Base-by-base conservation (phyloP, 2,888 invertebrate species). In the Colletes collaris region DNA sequence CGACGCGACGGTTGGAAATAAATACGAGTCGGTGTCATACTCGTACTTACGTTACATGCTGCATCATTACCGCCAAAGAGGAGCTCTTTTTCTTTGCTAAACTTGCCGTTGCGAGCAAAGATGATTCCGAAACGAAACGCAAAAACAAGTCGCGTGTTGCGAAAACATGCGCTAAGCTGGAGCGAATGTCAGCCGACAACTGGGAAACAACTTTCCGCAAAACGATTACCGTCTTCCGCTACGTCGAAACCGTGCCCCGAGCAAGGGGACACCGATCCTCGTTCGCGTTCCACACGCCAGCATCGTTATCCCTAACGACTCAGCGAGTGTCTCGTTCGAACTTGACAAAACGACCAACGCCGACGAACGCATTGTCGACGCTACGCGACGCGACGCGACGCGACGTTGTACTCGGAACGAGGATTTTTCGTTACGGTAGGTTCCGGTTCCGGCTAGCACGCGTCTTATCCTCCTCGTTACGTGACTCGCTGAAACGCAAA, bases 131-230 rank as follows among this genome's bases (percentile, higher is more conserved):
- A 27, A 27, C 27, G 27, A 27, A 27, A 27, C 27, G 27, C 27
- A 27, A 27, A 16, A 27, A 27, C 27, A 27, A 27, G 27, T 27
- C 27, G 27, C 27, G 27, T 27, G 27, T 2, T 27, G 27, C 27
- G 27, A 1, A 27, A 27, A 27, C 27, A 16, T 16, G 16, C 16
- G 16, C 16, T 16, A 16, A 16, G 16, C 16, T 16, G 16, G 16
- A 16, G 27, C 27, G 59, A 80, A 63, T 76, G 76, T 64, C 79
- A 74, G 78, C 40, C 78, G 83, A 72, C 85, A 82, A 85, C 80
- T 84, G 88, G 88, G 86, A 90, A 90, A 88, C 85, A 79, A 83
- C 86, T 90, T 91, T 90, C 90, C 87, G 82, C 88, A 90, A 90
- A 91, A 82, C 89, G 87, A 90, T 91, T 91, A 90, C 77, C 81